Percentiles rank a stretch among this genome's conserved stretches.
phyloP scores from a whole-genome alignment of 30 jellyfish, hydroid and myxozoan genomes.

The Hydra vulgaris region DNA sequence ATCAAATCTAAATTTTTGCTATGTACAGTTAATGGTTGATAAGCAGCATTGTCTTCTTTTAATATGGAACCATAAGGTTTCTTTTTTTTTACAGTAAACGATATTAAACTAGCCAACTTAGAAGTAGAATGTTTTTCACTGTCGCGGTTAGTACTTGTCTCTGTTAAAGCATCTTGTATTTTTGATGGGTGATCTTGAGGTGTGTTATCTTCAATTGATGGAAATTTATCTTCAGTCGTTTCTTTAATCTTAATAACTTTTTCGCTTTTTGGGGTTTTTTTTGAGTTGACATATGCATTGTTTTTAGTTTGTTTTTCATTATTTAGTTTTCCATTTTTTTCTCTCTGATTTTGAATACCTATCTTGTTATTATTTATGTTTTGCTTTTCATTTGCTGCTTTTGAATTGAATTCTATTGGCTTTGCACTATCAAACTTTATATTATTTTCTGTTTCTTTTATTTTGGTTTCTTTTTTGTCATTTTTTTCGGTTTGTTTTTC shows the following conservation, averaged over 20 bases:
- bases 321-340: too few relatives aligned
- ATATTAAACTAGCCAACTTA: not conserved
- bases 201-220: slow-evolving; percentile 16
- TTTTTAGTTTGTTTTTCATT: too few relatives aligned
- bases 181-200: slow-evolving; percentile 9
- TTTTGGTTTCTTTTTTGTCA: too few relatives aligned
- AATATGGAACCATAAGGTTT: not conserved
- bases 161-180: slow-evolving; percentile 35
- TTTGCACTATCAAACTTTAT: too few relatives aligned
- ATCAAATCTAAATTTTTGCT: not conserved
- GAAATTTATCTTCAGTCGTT: not conserved
- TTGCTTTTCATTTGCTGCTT: too few relatives aligned
- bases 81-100: not conserved
- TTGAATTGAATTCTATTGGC: too few relatives aligned
- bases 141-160: not conserved
- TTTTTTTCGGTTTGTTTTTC: too few relatives aligned
- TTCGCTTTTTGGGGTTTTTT: not conserved
- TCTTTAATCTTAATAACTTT: too few relatives aligned
- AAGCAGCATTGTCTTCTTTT: not conserved
- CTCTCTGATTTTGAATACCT: too few relatives aligned
- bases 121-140: not conserved
- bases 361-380: too few relatives aligned
- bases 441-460: too few relatives aligned
- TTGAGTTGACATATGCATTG: too few relatives aligned
- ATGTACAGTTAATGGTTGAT: not conserved